phyloP scores from a whole-genome alignment of 2,113 vertebrate genomes.

The Vulpes lagopus region DNA sequence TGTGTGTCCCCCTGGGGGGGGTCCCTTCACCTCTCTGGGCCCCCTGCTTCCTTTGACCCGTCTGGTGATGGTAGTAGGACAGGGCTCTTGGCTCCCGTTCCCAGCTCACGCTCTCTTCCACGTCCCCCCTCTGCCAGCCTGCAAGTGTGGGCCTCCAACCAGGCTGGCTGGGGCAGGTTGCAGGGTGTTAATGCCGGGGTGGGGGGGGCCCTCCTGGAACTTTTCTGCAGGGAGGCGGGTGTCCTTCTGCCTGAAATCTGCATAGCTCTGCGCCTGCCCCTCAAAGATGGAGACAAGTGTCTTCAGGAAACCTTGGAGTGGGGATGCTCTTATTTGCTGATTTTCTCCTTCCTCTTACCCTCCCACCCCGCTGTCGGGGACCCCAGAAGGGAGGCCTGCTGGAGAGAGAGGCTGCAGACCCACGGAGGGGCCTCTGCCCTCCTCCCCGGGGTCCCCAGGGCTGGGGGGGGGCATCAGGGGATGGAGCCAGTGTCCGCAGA shows the following conservation, averaged over 20 bases:
- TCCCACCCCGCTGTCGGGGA: background rate
- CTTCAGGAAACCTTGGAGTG: conserved; percentile 31
- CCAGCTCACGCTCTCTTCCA: background rate
- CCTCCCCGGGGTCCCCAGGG: background rate
- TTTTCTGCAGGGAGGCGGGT: background rate
- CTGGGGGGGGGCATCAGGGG: background rate
- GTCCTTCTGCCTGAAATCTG: background rate
- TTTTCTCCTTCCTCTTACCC: conserved; percentile 44
- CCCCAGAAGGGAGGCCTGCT: background rate
- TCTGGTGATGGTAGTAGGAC: too few species aligned
- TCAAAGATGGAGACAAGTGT: conserved; percentile 64
- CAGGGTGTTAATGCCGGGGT: background rate
- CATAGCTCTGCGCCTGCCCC: conserved; percentile 49
- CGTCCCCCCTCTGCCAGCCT: background rate
- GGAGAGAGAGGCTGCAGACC: background rate
- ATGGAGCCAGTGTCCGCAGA: background rate
- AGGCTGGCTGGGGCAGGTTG: background rate
- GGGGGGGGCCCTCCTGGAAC: background rate
- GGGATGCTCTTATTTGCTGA: conserved; percentile 18
- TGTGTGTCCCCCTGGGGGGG: background rate
- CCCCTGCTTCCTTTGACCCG: background rate
- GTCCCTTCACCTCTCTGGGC: background rate
- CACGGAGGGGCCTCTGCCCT: background rate
- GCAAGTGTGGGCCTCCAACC: background rate
- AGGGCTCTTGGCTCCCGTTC: background rate